Base-by-base conservation (phyloP, 2,113 vertebrate species). In the Grus americana region DNA sequence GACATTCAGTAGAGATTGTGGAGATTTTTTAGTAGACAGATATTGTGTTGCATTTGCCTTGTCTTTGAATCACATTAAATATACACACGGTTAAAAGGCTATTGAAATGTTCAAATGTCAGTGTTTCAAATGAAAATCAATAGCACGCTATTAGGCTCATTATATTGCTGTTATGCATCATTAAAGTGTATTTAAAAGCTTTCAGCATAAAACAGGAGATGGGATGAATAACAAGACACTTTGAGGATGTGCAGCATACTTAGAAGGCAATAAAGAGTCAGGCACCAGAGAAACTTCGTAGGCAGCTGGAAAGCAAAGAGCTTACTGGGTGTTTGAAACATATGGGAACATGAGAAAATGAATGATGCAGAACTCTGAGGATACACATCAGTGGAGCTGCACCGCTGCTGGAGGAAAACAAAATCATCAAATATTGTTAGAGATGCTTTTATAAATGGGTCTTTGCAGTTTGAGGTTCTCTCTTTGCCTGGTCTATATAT, bases 121-220 rank as follows among this genome's bases (percentile, higher is more conserved):
- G 47, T 79, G 80, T 95, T 96, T 92, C 88, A 96, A 84, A 93
- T 55, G 74, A 96, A 96, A 97, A 96, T 97, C 97, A 97, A 97
- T 97, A 95, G 67, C 52, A 73, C 55, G 68, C 97, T 95, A 93
- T 96, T 97, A 97, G 52, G 84, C 83, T 96, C 70, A 66, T 92
- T 95, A 67, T 81, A 86, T 36, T 79, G 78, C 86, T 58, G 55
- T 83, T 95, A 82, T 89, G 67, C 79, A 91, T 91, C 92, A 94
- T 90, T 95, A 86, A 94, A 96, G 92, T 11, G 34, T 68, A 96
- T 95, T 95, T 93, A 85, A 95, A 97, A 95, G 95, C 95, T 96
- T 96, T 95, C 87, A 92, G 79, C 58, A 86, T n/a, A 91, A 90
- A 82, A 81, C 49, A 75, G 74, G 76, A 93, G 90, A 95, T 24